Evolutionary conservation across 2,888 invertebrate genomes (phyloP).

Genomic region (Sinopyrophorus schimmeli): DNA sequence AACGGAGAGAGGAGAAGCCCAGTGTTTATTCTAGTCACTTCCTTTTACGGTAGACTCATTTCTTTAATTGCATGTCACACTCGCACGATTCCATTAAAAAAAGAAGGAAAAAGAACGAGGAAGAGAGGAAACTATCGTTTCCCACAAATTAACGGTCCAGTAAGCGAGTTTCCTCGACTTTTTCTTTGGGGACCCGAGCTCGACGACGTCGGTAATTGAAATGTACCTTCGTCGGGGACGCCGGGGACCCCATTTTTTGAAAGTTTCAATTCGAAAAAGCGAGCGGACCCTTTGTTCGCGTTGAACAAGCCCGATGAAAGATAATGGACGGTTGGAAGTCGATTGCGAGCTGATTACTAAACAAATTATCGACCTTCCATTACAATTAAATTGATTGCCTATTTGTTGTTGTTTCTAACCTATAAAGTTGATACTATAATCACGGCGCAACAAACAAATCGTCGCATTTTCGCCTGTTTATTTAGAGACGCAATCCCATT

Average conservation of each 20-base stretch:
- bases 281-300: background rate
- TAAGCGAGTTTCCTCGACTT: conserved; percentile 1
- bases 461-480: background rate
- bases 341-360: conserved; percentile 8
- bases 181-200: too few relatives aligned
- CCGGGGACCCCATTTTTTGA: background rate
- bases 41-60: conserved; percentile 23
- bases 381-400: conserved; percentile 1
- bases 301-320: conserved; percentile 6
- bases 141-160: background rate
- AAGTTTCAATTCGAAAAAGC: background rate
- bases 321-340: background rate
- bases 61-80: conserved; percentile 26
- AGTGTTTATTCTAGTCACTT: conserved; percentile 25
- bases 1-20: conserved; percentile 15
- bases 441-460: conserved; percentile 3
- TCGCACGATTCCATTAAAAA: conserved; percentile 7
- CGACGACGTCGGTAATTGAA: conserved; percentile 4
- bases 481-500: too few relatives aligned
- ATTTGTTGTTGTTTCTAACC: conserved; percentile 2
- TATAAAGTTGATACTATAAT: conserved; percentile 4
- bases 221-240: too few relatives aligned
- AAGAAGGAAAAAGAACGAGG: too few relatives aligned
- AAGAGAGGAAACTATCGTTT: too few relatives aligned
- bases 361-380: conserved; percentile 4